These are phyloP conservation scores for Drosophila ananassae DNA, from an alignment of 1,140 invertebrate species.

Conservation along the genomic window DNA sequence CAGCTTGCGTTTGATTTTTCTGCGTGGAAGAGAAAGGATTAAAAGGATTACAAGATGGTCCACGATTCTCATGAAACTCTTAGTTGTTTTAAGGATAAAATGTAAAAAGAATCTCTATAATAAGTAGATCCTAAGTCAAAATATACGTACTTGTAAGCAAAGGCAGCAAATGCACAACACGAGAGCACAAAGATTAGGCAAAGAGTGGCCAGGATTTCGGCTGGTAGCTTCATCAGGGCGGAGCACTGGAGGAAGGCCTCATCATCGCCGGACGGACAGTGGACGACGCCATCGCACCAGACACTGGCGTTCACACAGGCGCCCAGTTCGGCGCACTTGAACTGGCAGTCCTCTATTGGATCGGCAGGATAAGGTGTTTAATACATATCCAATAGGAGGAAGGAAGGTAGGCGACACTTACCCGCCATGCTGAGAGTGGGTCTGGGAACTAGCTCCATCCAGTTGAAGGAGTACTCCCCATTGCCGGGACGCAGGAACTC, in stretches of 20 bases:
- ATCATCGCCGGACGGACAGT: conserved; percentile 95
- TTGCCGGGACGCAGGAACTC: conserved; percentile 90
- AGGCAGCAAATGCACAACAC: conserved; percentile 79
- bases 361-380: neutral
- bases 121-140: no score
- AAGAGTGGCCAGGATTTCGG: conserved; percentile 87
- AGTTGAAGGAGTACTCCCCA: conserved; percentile 90
- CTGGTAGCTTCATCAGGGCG: conserved; percentile 89
- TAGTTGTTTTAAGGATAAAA: neutral
- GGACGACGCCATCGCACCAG: conserved; percentile 93
- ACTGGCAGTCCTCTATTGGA: conserved; percentile 88
- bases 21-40: neutral
- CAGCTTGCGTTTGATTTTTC: conserved; percentile 86
- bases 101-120: no score
- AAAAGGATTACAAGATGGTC: neutral
- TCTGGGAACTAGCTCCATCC: conserved; percentile 92
- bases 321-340: conserved; percentile 92
- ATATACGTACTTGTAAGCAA: conserved; percentile 77
- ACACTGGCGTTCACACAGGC: conserved; percentile 94
- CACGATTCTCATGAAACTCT: neutral
- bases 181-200: conserved; percentile 84
- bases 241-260: conserved; percentile 92
- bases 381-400: no score
- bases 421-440: conserved; percentile 83
- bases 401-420: conserved; percentile 16